Evolutionary conservation across 2,797 vertebrate genomes (phyloP), one percentile per base, ranked within the genome.

Genomic region (Oryzias sinensis): DNA sequence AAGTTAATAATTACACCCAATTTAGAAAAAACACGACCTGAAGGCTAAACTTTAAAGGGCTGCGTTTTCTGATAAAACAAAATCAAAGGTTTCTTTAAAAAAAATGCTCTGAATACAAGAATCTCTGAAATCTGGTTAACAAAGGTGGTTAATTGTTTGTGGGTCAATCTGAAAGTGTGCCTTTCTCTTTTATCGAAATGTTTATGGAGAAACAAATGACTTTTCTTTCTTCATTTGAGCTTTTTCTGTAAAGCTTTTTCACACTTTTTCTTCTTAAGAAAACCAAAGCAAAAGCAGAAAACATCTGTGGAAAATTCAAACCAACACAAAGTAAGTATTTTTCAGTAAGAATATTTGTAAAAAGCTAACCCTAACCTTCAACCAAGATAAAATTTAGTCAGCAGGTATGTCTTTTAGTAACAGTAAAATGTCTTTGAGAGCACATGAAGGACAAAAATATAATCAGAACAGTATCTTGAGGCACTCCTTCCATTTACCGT

Each of bases 401-500:
- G 15, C 14, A 53, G 20, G 53, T 37, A 8, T 44, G 47, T 14
- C 6, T 49, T 66, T 62, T 56, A 43, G 59, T 58, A 22, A 56
- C 49, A 68, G 56, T 68, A 65, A 72, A 77, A 85, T 76, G 79
- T 75, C 81, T 86, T 53, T 78, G 81, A 77, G 77, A 70, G 80
- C 78, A 81, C 81, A 89, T 88, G 88, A 89, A 80, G 59, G 83
- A 90, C 88, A 93, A 90, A 90, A 86, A 87, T 91, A 33, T 11
- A 90, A 92, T 85, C 62, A 68, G 80, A 84, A 86, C 85, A 76
- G 80, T 85, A 89, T 77, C 76, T 87, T 71, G 73, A 84, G 86
- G 87, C 91, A 91, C 91, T 91, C 93, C 92, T 93, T 90, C 71
- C 88, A 91, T 91, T 93, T 93, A 95, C 91, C 92, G 93, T 88